A percentile compares a stretch with the other conserved stretches of the same genome.
phyloP scores from a whole-genome alignment of 2,797 vertebrate genomes.

The Miichthys miiuy region DNA sequence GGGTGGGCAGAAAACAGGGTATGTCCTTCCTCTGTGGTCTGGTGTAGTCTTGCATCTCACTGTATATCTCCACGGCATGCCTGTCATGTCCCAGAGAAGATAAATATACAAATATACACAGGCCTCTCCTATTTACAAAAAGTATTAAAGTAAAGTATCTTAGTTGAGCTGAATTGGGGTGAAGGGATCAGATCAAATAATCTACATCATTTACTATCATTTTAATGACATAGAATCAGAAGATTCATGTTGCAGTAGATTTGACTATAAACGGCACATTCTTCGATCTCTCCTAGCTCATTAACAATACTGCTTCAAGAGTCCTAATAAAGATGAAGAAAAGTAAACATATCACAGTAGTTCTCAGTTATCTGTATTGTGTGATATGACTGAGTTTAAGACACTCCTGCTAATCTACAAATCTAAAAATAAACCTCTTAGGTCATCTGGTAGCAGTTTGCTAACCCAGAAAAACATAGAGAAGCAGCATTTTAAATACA shows the following conservation, averaged over 20 bases:
- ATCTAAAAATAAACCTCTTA: neutral
- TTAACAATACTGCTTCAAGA: neutral
- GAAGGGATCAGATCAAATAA: neutral
- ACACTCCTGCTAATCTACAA: neutral
- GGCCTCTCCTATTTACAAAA: neutral
- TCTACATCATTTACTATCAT: neutral
- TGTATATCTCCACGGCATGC: neutral
- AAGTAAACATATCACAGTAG: neutral
- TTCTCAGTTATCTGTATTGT: neutral
- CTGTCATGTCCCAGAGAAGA: conserved; percentile 31
- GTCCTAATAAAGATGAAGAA: neutral
- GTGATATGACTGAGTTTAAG: neutral
- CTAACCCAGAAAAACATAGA: neutral
- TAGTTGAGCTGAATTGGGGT: neutral
- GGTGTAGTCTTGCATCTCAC: conserved; percentile 15
- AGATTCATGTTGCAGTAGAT: neutral
- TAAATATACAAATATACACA: conserved; percentile 53
- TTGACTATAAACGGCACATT: neutral
- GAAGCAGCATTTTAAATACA: neutral
- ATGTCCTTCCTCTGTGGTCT: conserved; percentile 67
- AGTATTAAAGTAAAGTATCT: neutral
- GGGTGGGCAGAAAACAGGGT: conserved; percentile 50
- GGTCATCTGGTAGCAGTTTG: neutral
- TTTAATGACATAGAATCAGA: neutral
- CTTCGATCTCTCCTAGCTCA: neutral